phyloP scores from a whole-genome alignment of 2,113 vertebrate genomes.

The Butorides virescens region DNA sequence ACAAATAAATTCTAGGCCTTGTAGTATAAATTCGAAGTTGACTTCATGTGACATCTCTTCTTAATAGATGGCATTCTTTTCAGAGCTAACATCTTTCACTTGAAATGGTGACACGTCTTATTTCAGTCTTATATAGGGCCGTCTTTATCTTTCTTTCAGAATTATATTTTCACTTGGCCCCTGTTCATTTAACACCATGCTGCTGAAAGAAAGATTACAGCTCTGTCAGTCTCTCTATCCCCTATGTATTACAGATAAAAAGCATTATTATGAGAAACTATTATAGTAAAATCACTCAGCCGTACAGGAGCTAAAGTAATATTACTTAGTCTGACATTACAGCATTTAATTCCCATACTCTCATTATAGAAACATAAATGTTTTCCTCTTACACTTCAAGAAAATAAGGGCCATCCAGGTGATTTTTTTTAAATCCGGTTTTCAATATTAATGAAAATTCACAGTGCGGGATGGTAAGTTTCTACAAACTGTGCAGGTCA shows the following conservation, averaged over 20 bases:
- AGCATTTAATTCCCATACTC: slow-evolving; percentile 11
- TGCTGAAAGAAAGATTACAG: slow-evolving; percentile 38
- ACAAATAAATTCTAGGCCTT: background rate
- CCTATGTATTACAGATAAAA: slow-evolving; percentile 35
- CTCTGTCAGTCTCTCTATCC: slow-evolving; percentile 27
- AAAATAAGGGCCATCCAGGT: background rate
- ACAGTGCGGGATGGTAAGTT: background rate
- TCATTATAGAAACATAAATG: background rate
- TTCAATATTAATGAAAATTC: background rate
- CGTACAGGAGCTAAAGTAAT: background rate
- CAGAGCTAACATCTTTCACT: background rate
- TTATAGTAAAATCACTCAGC: slow-evolving; percentile 43
- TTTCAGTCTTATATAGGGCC: background rate
- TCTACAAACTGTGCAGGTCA: background rate
- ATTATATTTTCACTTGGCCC: slow-evolving; percentile 12
- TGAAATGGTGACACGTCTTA: background rate
- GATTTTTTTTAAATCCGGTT: background rate
- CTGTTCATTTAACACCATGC: background rate
- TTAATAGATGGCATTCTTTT: background rate
- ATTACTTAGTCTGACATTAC: background rate
- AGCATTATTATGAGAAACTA: slow-evolving; percentile 24
- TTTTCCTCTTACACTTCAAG: background rate
- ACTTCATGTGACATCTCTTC: background rate
- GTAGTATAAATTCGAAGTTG: background rate
- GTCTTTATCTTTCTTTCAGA: background rate